These are phyloP conservation scores for Aporrectodea caliginosa DNA, from an alignment of 1,140 invertebrate species.

Conservation along the genomic window DNA sequence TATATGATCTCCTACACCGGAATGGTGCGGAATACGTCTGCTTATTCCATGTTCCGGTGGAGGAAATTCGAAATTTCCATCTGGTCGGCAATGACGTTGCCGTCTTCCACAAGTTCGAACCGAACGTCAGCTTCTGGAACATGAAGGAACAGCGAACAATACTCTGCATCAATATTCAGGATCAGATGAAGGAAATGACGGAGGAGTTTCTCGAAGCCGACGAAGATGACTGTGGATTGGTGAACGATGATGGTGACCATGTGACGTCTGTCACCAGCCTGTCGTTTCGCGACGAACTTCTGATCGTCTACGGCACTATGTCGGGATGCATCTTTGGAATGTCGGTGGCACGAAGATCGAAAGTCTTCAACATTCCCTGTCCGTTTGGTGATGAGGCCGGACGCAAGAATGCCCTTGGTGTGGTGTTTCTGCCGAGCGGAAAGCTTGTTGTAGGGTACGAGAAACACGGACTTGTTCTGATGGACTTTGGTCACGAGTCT, in stretches of 20 bases:
- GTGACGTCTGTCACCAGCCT: constrained; percentile 25
- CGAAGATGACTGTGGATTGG: constrained; percentile 24
- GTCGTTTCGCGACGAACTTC: constrained; percentile 7
- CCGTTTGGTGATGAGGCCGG: not conserved
- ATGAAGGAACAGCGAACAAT: constrained; percentile 29
- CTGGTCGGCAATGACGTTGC: constrained; percentile 21
- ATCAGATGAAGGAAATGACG: constrained; percentile 26
- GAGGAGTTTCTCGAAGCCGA: constrained; percentile 24
- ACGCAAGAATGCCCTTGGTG: constrained; percentile 4
- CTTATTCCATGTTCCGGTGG: constrained; percentile 26
- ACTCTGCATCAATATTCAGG: constrained; percentile 32
- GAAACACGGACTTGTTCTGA: constrained; percentile 6
- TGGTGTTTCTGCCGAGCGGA: constrained; percentile 14
- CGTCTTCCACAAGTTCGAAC: constrained; percentile 30
- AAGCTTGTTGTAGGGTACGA: constrained; percentile 18
- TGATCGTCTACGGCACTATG: constrained; percentile 26
- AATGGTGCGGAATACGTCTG: not conserved
- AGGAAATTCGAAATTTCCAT: constrained; percentile 30
- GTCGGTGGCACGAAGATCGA: constrained; percentile 12
- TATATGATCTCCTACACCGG: constrained; percentile 23
- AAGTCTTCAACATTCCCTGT: constrained; percentile 29
- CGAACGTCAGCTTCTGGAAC: constrained; percentile 32
- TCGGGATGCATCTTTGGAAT: constrained; percentile 30
- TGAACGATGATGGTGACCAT: constrained; percentile 25
- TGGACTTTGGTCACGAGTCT: constrained; percentile 18